These are phyloP conservation scores for Gallinago media DNA, from an alignment of 2,113 vertebrate genomes.

Conservation along the genomic window DNA sequence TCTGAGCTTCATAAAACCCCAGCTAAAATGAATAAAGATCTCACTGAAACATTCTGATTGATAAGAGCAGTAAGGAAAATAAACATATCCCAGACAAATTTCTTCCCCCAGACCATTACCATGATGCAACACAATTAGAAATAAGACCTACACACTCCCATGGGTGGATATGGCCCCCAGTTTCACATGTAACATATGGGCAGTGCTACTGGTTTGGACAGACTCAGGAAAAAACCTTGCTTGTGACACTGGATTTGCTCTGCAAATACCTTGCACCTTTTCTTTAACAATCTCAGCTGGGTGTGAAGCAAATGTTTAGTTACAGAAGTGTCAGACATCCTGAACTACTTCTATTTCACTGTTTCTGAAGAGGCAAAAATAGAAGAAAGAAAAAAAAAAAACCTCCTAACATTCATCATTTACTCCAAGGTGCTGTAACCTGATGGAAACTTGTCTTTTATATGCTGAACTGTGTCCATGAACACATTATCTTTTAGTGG, in stretches of 20 bases:
- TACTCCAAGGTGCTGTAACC: constrained; percentile 55
- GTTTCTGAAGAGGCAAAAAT: neutral
- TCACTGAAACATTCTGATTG: neutral
- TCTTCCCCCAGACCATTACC: neutral
- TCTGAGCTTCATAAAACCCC: neutral
- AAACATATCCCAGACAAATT: neutral
- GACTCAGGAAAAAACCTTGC: neutral
- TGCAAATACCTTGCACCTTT: neutral
- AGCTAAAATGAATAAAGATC: neutral
- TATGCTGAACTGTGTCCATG: constrained; percentile 21
- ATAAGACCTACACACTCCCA: accelerated
- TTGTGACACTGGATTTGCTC: neutral
- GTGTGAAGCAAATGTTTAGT: neutral
- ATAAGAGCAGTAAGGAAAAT: neutral
- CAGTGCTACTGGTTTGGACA: neutral
- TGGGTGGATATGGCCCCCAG: neutral
- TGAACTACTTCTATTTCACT: neutral
- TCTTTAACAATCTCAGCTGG: neutral
- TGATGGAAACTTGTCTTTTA: constrained; percentile 21
- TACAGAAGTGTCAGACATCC: neutral
- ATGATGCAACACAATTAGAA: neutral
- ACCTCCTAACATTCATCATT: neutral
- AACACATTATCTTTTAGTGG: constrained; percentile 42
- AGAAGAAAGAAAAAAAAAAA: neutral
- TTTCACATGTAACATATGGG: accelerated